Percentiles rank a stretch among this genome's conserved stretches.
Conservation (phyloP, 1,140 invertebrate species). For the Drosophila yakuba region DNA sequence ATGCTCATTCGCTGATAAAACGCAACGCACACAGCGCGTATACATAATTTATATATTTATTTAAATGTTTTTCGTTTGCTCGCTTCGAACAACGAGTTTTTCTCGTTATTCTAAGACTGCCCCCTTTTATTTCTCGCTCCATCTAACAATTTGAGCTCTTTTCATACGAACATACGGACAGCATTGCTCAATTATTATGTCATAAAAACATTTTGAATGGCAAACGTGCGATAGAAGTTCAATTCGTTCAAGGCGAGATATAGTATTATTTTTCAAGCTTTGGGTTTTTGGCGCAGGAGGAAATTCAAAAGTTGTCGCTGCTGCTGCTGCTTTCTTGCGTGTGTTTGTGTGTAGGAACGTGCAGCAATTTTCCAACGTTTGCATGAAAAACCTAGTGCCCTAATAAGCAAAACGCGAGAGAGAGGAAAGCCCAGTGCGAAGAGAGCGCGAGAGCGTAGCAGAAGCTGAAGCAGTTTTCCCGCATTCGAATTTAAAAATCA, state of each 20-base stretch:
- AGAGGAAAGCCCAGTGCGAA: constrained; percentile 31
- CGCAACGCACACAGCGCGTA: constrained; percentile 71
- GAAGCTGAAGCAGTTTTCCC: constrained; percentile 12
- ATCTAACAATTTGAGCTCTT: not conserved
- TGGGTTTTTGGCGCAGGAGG: constrained; percentile 63
- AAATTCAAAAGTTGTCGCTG: constrained; percentile 65
- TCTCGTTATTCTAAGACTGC: constrained; percentile 59
- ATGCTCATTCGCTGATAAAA: constrained; percentile 58
- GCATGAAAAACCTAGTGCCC: constrained; percentile 82
- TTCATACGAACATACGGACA: constrained; percentile 34
- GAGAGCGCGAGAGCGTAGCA: constrained; percentile 17
- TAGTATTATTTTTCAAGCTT: constrained; percentile 35
- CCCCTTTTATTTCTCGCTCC: not conserved
- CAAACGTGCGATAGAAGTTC: constrained; percentile 54
- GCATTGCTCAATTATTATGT: constrained; percentile 68
- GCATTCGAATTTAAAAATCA: constrained; percentile 47
- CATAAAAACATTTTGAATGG: constrained; percentile 71
- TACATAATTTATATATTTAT: constrained; percentile 76
- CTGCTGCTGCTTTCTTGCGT: constrained; percentile 2
- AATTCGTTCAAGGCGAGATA: constrained; percentile 57
- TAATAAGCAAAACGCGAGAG: constrained; percentile 63
- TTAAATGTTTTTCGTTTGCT: constrained; percentile 71
- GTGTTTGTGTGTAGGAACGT: constrained; percentile 40
- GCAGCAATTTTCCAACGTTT: constrained; percentile 73
- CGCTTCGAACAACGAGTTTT: constrained; percentile 62